Evolutionary conservation across 2,113 vertebrate genomes (phyloP), one percentile per base, ranked within the genome.

Genomic region (Protobothrops mucrosquamatus): DNA sequence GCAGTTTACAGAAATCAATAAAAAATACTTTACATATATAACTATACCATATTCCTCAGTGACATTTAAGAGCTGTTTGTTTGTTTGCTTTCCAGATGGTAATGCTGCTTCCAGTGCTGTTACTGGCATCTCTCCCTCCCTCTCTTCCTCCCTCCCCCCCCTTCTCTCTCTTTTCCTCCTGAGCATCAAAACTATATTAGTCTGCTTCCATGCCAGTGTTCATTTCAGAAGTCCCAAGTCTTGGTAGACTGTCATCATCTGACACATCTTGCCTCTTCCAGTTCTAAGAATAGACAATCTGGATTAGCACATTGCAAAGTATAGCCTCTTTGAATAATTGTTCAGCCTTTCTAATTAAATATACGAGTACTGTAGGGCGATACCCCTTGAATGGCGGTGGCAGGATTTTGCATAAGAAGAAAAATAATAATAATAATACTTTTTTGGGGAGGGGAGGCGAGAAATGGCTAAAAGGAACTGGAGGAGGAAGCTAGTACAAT

Each of bases 401-500:
- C 81, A 95, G 94, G 96, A 94, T 95, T 96, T 95, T 96, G 89
- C 94, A 94, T 92, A 52, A 94, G 96, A 93, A 85, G 94, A 96
- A 96, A 95, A 92, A 95, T 91, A 93, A 95, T 96, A 95, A 95
- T 96, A 95, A n/a, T 12, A 69, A n/a, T 15, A 51, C 48, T 51
- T 8, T 51, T 9, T 51, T 14, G 12, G 61, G 29, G 4, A 14
- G 59, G 29, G 11, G 94, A n/a, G 43, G 91, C 87, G 96, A 89
- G 89, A 51, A 94, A 91, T n/a, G 48, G 88, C 94, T 92, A 93
- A 48, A 22, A 93, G 92, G 93, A 96, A 93, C 92, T 95, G 94
- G 93, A 96, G 96, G 96, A 94, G 94, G 96, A 97, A 96, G 94
- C 94, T 96, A 97, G 97, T 95, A 96, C 94, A 96, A 95, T 97